phyloP scores from a whole-genome alignment of 2,888 invertebrate genomes.

The Hemaris fuciformis region DNA sequence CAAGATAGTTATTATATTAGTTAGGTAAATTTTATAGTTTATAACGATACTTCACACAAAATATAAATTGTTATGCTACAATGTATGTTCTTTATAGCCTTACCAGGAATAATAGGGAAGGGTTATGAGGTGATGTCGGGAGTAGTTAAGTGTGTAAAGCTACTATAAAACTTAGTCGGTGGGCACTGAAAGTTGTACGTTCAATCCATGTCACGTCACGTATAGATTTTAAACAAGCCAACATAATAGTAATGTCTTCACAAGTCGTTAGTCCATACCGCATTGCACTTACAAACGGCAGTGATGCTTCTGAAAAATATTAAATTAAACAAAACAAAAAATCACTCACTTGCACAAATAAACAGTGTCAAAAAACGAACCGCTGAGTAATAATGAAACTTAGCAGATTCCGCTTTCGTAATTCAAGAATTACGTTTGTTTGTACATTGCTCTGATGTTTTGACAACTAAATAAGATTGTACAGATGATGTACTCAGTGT shows the following conservation, averaged over 20 bases:
- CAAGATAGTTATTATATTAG: too few species aligned
- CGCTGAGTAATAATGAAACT: constrained; percentile 5
- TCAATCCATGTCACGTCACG: too few species aligned
- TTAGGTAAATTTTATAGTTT: neutral
- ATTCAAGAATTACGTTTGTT: constrained; percentile 11
- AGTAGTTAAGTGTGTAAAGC: neutral
- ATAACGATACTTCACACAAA: neutral
- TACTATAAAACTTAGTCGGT: neutral
- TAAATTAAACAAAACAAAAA: constrained; percentile 9
- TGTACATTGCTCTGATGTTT: constrained; percentile 13
- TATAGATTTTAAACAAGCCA: too few species aligned
- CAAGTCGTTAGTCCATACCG: too few species aligned
- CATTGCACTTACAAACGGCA: too few species aligned
- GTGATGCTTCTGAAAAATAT: too few species aligned
- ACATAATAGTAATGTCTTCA: too few species aligned
- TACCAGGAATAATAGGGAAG: neutral
- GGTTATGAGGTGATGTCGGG: neutral
- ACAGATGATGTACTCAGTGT: constrained; percentile 8
- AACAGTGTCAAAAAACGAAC: neutral
- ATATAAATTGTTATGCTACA: neutral
- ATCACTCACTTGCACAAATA: constrained; percentile 5
- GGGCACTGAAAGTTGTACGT: neutral
- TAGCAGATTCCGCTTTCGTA: constrained; percentile 7
- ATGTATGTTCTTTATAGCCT: neutral
- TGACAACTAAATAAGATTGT: constrained; percentile 16